Conservation (phyloP, 2,888 invertebrate genomes). For the Ophion ellenae region DNA sequence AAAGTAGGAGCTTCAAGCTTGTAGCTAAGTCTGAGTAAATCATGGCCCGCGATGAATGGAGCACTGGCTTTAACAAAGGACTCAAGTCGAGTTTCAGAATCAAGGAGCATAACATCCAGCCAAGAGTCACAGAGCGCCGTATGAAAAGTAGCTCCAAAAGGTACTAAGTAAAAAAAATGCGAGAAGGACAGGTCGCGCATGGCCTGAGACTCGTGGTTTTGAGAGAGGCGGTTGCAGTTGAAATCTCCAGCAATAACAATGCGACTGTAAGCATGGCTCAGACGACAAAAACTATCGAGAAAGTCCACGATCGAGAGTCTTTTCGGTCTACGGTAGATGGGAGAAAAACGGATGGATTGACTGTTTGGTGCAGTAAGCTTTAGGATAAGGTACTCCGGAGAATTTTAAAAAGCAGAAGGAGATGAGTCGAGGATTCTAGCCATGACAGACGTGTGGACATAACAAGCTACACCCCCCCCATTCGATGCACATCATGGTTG, state of each 20-base stretch:
- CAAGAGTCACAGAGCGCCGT: neutral
- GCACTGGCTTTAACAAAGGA: neutral
- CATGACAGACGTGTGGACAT: neutral
- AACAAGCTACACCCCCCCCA: constrained; percentile 19
- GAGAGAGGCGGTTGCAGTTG: constrained; percentile 7
- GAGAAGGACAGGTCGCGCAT: neutral
- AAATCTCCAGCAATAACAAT: constrained; percentile 30
- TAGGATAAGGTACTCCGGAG: constrained; percentile 4
- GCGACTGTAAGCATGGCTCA: neutral
- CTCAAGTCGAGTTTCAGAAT: neutral
- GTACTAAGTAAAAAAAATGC: neutral
- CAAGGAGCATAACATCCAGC: no score
- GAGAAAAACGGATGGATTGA: neutral
- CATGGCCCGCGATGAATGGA: neutral
- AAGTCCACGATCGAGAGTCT: neutral
- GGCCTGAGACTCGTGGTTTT: neutral
- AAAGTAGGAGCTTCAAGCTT: no score
- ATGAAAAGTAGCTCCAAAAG: constrained; percentile 10
- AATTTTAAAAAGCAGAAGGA: neutral
- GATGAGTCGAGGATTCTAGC: neutral
- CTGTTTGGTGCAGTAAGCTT: neutral
- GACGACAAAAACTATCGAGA: neutral
- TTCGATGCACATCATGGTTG: neutral
- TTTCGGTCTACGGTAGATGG: constrained; percentile 4
- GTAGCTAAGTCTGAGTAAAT: neutral